Evolutionary conservation across 2,797 vertebrate genomes (phyloP), one percentile per base, ranked within the genome.

Genomic region (Acrossocheilus fasciatus): DNA sequence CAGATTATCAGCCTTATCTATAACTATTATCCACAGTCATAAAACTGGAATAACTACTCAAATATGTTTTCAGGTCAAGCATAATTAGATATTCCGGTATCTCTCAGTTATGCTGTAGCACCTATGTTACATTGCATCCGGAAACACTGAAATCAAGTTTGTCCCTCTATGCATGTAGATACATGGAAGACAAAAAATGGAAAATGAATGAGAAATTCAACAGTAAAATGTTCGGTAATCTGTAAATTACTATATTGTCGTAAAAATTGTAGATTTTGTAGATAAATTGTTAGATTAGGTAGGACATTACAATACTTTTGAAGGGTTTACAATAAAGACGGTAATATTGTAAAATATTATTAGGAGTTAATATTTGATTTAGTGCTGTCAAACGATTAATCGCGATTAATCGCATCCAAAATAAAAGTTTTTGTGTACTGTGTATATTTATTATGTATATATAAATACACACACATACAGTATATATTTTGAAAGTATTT

Each of bases 31-130:
- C 39, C 70, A 75, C 36, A 52, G 62, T 80, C 30, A 78, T 84
- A 64, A 83, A 64, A 76, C 76, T 77, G 66, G 10, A 84, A 52
- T 18, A 77, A 76, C 64, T 68, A 81, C 74, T 81, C 77, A 83
- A 84, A 86, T 84, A 70, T 78, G 62, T 43, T 8, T 36, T 77
- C 7, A 59, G 20, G 20, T 18, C 7, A 69, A 69, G 17, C 30
- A 45, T 41, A 11, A 12, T 36, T 2, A 10, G n/a, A 77, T 12
- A 70, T 86, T 75, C 68, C 20, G n/a, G 14, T 41, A 50, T 62
- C 30, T 81, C 26, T 23, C 17, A 15, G 8, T 82, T 66, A 66
- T 66, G 15, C 23, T 82, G 10, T 74, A 45, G 69, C n/a, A 43
- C 39, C 23, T 74, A 7, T 26, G 26, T 47, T 36, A 47, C 20